Evolutionary conservation across 1,140 invertebrate species (phyloP), one percentile per base, ranked within the genome.

Genomic region (Drosophila seguyi): DNA sequence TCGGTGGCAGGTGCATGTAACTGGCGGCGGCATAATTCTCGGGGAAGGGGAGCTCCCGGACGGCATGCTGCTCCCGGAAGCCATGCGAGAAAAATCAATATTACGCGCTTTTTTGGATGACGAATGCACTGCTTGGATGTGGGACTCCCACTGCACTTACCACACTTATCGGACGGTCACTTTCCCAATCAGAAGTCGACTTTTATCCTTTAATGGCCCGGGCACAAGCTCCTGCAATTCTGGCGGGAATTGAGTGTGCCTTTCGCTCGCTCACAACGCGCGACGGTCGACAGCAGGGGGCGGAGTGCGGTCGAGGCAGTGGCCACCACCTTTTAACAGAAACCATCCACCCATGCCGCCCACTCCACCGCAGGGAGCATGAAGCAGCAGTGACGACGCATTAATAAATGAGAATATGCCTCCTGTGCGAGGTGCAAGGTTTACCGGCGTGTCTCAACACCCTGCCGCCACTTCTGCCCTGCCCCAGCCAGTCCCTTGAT

Each of bases 1-100:
- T 72, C 68, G 66, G 22, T 42, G 62, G 67, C 81, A 80, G 81
- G 81, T 84, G 80, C 80, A 57, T 47, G 45, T 42, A 63, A 29
- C 18, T 36, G 20, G 25, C 25, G 50, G 48, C 29, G 52, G 52
- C 34, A 38, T 25, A 55, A 25, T 38, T 20, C 14, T 18, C 20
- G 27, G 61, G 38, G 34, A 55, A 38, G 27, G 61, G 56, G 8
- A 41, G 27, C n/a, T 63, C 6, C 31, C 60, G 60, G 25, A 8
- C 41, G 34, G 42, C 25, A 8, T 16, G 20, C 14, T 56, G 60
- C 52, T 65, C 27, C 61, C 55, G 41, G 71, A 65, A 79, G 75
- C 69, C 79, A 79, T 88, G 76, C 75, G 80, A 84, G 84, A 88
- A 88, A 88, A 88, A 88, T 88, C 84, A 88, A 88, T 88, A 88